Evolutionary conservation across 2,888 invertebrate species (phyloP).

Genomic region (Agrotis ipsilon): DNA sequence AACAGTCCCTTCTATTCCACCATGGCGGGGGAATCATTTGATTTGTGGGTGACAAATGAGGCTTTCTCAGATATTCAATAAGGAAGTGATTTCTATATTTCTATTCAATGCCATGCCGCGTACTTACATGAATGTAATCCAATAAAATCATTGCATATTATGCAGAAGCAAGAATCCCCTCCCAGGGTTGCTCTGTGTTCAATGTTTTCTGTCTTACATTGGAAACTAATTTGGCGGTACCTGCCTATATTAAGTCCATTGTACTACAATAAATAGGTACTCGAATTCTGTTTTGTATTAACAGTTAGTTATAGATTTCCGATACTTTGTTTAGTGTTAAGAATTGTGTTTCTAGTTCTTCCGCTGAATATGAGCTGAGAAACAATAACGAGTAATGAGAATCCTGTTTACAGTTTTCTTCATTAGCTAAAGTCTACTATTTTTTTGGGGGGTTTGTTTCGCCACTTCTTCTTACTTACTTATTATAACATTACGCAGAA

Average conservation of each 20-base stretch:
- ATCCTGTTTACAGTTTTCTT: neutral
- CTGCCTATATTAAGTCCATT: neutral
- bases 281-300: neutral
- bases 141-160: conserved; percentile 13
- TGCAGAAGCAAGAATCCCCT: neutral
- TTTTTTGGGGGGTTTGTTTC: neutral
- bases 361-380: neutral
- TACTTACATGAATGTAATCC: neutral
- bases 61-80: neutral
- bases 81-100: neutral
- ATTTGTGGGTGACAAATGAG: neutral
- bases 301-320: conserved; percentile 10
- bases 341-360: neutral
- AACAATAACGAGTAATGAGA: neutral
- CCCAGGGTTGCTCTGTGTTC: conserved; percentile 7
- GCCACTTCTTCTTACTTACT: no score
- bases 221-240: conserved; percentile 2
- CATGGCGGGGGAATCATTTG: no score
- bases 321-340: neutral
- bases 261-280: conserved; percentile 3
- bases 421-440: neutral
- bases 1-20: no score
- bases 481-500: no score
- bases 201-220: neutral
- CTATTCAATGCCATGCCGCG: neutral